Percentiles rank a stretch among this genome's conserved stretches.
Evolutionary conservation across 2,888 invertebrate species (phyloP).

Genomic region (Drosophila subquinaria): DNA sequence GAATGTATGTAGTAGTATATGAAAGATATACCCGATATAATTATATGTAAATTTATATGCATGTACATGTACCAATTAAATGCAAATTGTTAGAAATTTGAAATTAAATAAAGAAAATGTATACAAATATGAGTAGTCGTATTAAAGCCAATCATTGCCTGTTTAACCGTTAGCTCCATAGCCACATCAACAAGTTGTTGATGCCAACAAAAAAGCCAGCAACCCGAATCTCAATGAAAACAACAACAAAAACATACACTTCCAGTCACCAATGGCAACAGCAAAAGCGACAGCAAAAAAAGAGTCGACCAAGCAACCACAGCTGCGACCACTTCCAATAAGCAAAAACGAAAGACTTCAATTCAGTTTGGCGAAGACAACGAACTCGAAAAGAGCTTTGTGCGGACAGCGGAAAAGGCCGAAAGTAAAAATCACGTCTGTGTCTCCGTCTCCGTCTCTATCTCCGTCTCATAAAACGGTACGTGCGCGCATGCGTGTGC

Average conservation of each 20-base stretch:
- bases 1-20: constrained; percentile 18
- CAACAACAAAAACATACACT: constrained; percentile 45
- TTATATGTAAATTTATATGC: neutral
- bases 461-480: constrained; percentile 63
- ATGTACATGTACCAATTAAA: neutral
- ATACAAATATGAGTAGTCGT: neutral
- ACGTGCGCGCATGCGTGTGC: constrained; percentile 67
- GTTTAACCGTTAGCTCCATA: constrained; percentile 29
- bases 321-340: constrained; percentile 69
- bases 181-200: constrained; percentile 25
- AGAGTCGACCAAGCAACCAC: constrained; percentile 39
- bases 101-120: neutral
- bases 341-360: constrained; percentile 85
- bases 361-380: constrained; percentile 85
- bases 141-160: constrained; percentile 7
- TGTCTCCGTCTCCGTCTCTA: constrained; percentile 39
- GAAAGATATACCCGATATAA: neutral
- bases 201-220: constrained; percentile 32
- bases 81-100: constrained; percentile 2
- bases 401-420: constrained; percentile 63
- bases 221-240: constrained; percentile 34
- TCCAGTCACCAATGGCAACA: constrained; percentile 51
- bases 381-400: constrained; percentile 84
- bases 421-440: constrained; percentile 55
- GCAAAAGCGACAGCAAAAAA: constrained; percentile 22